Conservation (phyloP, 2,888 invertebrate species). For the Amphipyra tragopoginis region DNA sequence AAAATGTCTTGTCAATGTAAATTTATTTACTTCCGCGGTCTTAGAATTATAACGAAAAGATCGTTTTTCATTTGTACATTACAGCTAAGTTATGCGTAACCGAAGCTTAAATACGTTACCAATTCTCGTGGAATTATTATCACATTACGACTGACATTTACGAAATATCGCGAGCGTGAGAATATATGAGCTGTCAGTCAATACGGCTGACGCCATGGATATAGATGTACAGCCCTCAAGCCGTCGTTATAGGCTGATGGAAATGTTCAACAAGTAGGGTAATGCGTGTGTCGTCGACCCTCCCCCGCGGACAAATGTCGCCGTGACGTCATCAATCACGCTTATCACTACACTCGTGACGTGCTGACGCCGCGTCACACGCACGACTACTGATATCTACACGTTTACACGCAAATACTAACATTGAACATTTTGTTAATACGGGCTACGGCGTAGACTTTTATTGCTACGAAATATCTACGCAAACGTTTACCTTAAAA, state of each 20-base stretch:
- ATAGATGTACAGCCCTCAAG: constrained; percentile 52
- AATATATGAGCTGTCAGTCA: constrained; percentile 59
- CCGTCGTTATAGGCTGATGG: constrained; percentile 47
- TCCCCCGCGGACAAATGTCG: constrained; percentile 50
- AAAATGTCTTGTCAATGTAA: no score
- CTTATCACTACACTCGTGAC: constrained; percentile 76
- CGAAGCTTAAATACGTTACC: constrained; percentile 12
- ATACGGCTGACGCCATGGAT: constrained; percentile 55
- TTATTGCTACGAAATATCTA: constrained; percentile 43
- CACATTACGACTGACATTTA: constrained; percentile 36
- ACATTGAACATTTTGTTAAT: constrained; percentile 20
- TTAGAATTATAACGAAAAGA: no score
- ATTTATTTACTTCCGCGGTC: no score
- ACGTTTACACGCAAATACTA: constrained; percentile 41
- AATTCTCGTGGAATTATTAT: constrained; percentile 21
- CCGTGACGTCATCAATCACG: constrained; percentile 86
- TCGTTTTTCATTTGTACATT: background rate
- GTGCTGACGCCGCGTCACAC: constrained; percentile 61
- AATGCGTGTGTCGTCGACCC: constrained; percentile 63
- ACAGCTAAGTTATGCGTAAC: constrained; percentile 4
- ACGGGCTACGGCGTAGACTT: constrained; percentile 23
- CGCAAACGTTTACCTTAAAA: constrained; percentile 1
- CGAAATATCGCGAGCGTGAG: constrained; percentile 33
- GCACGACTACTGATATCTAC: constrained; percentile 52
- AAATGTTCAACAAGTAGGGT: constrained; percentile 67